These are phyloP conservation scores for Macroramphosus scolopax DNA, from an alignment of 2,797 vertebrate species.

Conservation along the genomic window DNA sequence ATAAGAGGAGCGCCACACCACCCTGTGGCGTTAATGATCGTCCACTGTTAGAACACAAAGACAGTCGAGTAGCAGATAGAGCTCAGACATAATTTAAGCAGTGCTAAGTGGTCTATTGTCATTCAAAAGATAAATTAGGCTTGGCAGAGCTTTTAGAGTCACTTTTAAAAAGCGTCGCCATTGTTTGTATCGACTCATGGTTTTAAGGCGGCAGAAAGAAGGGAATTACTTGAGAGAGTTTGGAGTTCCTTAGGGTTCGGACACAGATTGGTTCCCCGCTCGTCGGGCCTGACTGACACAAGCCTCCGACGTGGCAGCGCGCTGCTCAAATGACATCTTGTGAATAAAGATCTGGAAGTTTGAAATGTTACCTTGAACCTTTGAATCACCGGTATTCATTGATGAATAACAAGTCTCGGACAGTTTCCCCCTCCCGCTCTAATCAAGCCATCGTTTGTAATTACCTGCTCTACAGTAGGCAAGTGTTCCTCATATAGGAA, in stretches of 20 bases:
- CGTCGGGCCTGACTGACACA: slow-evolving; percentile 60
- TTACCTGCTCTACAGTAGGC: slow-evolving; percentile 51
- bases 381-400: slow-evolving; percentile 38
- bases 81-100: slow-evolving; percentile 78
- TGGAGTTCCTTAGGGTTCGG: slow-evolving; percentile 76
- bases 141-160: slow-evolving; percentile 81
- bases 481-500: slow-evolving; percentile 52
- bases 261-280: slow-evolving; percentile 78
- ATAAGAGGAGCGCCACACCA: slow-evolving; percentile 73
- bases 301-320: slow-evolving; percentile 48
- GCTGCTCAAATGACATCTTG: slow-evolving; percentile 18
- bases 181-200: slow-evolving; percentile 80
- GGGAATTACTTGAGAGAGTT: slow-evolving; percentile 81
- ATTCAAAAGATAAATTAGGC: slow-evolving; percentile 84
- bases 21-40: slow-evolving; percentile 74
- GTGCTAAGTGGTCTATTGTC: slow-evolving; percentile 81
- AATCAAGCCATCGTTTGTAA: slow-evolving; percentile 66
- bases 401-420: slow-evolving; percentile 47
- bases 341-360: slow-evolving; percentile 11
- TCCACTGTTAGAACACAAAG: slow-evolving; percentile 73
- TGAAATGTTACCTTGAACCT: neutral
- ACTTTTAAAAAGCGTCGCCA: slow-evolving; percentile 79
- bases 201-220: slow-evolving; percentile 74
- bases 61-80: slow-evolving; percentile 75
- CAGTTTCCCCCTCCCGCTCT: slow-evolving; percentile 38